Base-by-base conservation (phyloP, 2,797 vertebrate genomes). In the Tenualosa thibaudeaui region DNA sequence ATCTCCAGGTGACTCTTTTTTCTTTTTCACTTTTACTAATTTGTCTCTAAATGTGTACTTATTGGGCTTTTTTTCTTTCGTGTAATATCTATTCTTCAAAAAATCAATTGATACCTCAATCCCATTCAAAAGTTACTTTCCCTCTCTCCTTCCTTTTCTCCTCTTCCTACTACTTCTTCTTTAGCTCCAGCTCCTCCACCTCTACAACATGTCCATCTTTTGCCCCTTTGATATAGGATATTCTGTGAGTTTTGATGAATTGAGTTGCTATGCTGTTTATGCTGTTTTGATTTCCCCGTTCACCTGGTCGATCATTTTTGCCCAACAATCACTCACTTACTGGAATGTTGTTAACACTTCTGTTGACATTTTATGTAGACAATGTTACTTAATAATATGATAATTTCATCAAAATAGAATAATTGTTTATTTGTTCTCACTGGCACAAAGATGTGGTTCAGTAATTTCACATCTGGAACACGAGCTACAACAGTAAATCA, bases 1-100 rank as follows among this genome's bases (percentile, higher is more conserved):
- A 89, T 89, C 87, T 87, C 86, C 87, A 91, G 90, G 89, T 91
- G 89, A 90, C 89, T 71, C 87, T 89, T 87, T 89, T 50, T 84
- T 56, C 46, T 15, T 68, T 50, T 56, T 7, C 2, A 71, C 13
- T 68, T 90, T 93, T 90, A 90, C 81, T 88, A 88, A 91, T 56
- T 82, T 88, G 84, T 86, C 24, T 82, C 89, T 84, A 85, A 81
- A 58, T 62, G 22, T 51, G n/a, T 49, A 22, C n/a, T 12, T 19
- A 68, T 49, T 46, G 9, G 65, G n/a, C 3, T 37, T 53, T 56
- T 13, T 24, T 31, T 84, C 31, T 56, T 81, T 83, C 37, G 37
- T 17, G 17, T 22, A 22, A 19, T 17, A 4, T 3, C 12, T 22
- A 2, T 37, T 22, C 31, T 60, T 60, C 19, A 1, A 75, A 10